phyloP scores from a whole-genome alignment of 2,797 vertebrate species.

The Poecilia picta region DNA sequence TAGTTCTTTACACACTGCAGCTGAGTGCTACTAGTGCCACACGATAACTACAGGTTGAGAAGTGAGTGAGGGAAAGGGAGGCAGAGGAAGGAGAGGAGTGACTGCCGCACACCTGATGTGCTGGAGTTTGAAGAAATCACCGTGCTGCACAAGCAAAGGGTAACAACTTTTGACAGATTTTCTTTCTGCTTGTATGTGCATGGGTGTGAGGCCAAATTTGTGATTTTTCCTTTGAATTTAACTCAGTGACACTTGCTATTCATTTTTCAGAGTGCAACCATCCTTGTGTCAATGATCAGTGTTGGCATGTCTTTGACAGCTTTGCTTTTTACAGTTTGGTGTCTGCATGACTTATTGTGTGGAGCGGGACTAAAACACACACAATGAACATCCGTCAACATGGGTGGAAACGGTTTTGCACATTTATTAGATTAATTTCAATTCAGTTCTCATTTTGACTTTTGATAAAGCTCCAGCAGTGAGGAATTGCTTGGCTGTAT shows the following conservation, averaged over 20 bases:
- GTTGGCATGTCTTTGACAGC: slow-evolving; percentile 52
- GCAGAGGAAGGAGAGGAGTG: slow-evolving; percentile 66
- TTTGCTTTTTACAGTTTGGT: slow-evolving; percentile 63
- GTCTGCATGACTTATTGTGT: slow-evolving; percentile 49
- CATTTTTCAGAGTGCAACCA: slow-evolving; percentile 40
- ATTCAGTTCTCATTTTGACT: slow-evolving; percentile 24
- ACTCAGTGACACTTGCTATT: slow-evolving; percentile 59
- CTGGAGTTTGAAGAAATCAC: slow-evolving; percentile 78
- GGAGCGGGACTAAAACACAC: slow-evolving; percentile 32
- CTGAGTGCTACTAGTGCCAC: slow-evolving; percentile 75
- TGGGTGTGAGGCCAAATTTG: slow-evolving; percentile 31
- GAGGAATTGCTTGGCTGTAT: slow-evolving; percentile 50
- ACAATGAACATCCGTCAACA: slow-evolving; percentile 16
- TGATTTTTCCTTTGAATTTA: slow-evolving; percentile 43
- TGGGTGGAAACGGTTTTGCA: slow-evolving; percentile 27
- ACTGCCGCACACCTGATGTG: slow-evolving; percentile 64
- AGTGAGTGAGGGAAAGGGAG: slow-evolving; percentile 72
- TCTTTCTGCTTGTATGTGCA: slow-evolving; percentile 42
- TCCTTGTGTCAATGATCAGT: slow-evolving; percentile 45
- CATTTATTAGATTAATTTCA: slow-evolving; percentile 42
- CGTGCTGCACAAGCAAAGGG: slow-evolving; percentile 71
- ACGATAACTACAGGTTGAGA: slow-evolving; percentile 79
- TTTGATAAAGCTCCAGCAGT: slow-evolving; percentile 23
- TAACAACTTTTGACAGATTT: slow-evolving; percentile 39
- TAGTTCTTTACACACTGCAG: slow-evolving; percentile 57